Conservation (phyloP, 2,797 vertebrate genomes). For the Peromyscus melanophrys region DNA sequence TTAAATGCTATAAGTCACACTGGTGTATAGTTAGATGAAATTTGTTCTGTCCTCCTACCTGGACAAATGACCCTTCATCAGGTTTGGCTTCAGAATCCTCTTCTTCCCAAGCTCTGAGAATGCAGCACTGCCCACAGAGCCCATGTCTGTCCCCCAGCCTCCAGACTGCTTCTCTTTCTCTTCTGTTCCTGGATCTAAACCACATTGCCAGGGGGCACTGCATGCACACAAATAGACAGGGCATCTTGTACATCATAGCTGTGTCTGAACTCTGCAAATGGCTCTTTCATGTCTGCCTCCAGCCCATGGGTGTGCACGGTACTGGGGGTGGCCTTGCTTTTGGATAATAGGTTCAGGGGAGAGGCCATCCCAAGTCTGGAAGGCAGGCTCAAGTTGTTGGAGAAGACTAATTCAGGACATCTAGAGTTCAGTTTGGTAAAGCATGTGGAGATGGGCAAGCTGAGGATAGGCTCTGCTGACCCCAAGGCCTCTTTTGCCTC, state of each 20-base stretch:
- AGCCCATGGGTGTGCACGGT: background rate
- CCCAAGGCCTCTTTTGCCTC: background rate
- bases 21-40: constrained; percentile 40
- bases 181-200: background rate
- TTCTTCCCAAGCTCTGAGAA: constrained; percentile 31
- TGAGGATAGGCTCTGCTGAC: background rate
- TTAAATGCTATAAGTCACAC: constrained; percentile 32
- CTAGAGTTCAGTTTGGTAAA: fast-evolving
- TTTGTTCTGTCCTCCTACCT: background rate
- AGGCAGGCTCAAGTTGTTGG: background rate
- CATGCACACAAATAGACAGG: background rate
- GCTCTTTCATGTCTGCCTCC: background rate
- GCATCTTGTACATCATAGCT: background rate
- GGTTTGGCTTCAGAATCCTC: constrained; percentile 6
- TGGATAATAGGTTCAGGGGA: background rate
- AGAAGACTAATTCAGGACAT: background rate
- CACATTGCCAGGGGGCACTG: background rate
- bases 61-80: background rate
- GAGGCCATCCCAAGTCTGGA: background rate
- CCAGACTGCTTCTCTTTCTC: background rate
- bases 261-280: background rate
- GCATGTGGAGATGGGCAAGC: background rate
- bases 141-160: fast-evolving
- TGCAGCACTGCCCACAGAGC: background rate
- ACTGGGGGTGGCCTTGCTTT: background rate